Base-by-base conservation (phyloP, 1,140 invertebrate genomes). In the Drosophila pruinosa region DNA sequence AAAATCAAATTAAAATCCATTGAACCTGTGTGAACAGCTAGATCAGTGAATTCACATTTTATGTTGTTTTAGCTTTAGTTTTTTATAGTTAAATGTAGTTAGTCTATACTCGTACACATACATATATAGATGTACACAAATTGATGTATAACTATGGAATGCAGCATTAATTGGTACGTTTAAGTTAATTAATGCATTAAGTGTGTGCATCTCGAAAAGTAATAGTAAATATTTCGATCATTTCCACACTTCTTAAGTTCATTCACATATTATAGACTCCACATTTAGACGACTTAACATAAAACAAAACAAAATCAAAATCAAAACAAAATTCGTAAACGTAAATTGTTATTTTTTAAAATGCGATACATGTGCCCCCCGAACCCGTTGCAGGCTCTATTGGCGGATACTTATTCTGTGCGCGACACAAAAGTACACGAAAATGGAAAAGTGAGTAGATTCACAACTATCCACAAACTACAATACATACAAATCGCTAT, bases 391-490 rank as follows among this genome's bases (percentile, higher is more conserved):
- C 80, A 91, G 90, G 89, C 89, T 76, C 89, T 92, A 92, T 89
- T 91, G 79, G 82, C 93, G 71, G 94, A 93, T 73, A 93, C 94
- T 62, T 94, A 94, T 83, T 93, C 92, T 54, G 88, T 91, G 62
- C 90, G 94, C 86, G 95, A 96, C 78, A 96, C 95, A 36, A 94
- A 96, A 82, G 95, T 97, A 57, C 96, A 96, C 92, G 95, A 96
- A 91, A 97, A 97, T 91, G 96, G 96, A 50, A 96, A 96, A 93
- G 95, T 97, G 75, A 93, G 95, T 91, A 91, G 64, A 63, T 71
- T 63, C 75, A 78, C 70, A 45, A 36, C 34, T 54, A 53, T 38
- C 70, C 39, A 70, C 39, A 69, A 57, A 48, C n/a, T n/a, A n/a
- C n/a, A n/a, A n/a, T 38, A 57, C 34, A 68, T 21, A 14, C 34